Conservation (phyloP, 2,888 invertebrate genomes). For the Therioaphis trifolii region DNA sequence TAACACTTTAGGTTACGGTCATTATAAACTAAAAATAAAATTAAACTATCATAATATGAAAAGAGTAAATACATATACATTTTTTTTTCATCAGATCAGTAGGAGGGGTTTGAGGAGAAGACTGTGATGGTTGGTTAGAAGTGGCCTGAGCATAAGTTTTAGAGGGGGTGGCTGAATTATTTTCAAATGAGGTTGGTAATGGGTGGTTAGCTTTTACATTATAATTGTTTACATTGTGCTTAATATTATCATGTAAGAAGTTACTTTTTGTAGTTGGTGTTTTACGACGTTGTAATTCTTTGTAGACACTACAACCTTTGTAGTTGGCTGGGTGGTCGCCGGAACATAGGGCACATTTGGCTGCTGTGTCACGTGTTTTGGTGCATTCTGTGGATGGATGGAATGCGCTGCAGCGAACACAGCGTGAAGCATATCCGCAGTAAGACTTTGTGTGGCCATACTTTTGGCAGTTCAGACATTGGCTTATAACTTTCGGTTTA, state of each 20-base stretch:
- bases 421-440: neutral
- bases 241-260: neutral
- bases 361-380: neutral
- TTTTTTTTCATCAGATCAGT: too few species aligned
- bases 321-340: slow-evolving; percentile 8
- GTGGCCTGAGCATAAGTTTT: neutral
- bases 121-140: neutral
- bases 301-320: slow-evolving; percentile 5
- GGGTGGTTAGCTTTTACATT: too few species aligned
- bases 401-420: neutral
- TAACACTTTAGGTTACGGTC: too few species aligned
- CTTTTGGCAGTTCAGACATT: too few species aligned
- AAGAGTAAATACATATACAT: too few species aligned
- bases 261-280: neutral
- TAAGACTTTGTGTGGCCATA: too few species aligned
- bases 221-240: neutral
- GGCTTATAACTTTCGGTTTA: too few species aligned
- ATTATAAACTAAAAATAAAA: too few species aligned
- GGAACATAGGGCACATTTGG: slow-evolving; percentile 8
- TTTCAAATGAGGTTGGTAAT: neutral
- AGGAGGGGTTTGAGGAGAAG: neutral
- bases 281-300: neutral
- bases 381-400: slow-evolving; percentile 9
- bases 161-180: neutral
- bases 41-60: too few species aligned